Evolutionary conservation across 2,113 vertebrate species (phyloP).

Genomic region (Petroica traversi): DNA sequence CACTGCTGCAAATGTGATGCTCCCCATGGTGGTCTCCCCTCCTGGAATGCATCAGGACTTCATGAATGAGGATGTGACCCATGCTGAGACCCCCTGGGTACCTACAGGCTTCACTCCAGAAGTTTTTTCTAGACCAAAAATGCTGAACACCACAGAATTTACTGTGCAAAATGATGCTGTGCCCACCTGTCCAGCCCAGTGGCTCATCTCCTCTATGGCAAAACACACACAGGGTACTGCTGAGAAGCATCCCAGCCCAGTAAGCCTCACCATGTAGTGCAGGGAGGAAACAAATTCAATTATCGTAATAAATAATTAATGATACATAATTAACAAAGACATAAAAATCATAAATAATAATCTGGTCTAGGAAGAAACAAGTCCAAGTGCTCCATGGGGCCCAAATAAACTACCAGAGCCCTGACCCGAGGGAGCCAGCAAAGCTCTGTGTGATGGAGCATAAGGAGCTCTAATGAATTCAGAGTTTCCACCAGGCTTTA

Average conservation of each 20-base stretch:
- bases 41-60: not conserved
- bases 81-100: rapidly evolving
- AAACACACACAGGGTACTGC: not conserved
- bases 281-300: not conserved
- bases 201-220: not conserved
- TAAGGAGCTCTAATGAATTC: not conserved
- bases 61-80: rapidly evolving
- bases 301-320: not conserved
- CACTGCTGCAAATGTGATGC: not conserved
- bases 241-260: not conserved
- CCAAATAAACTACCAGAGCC: not conserved
- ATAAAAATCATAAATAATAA: not conserved
- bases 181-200: rapidly evolving
- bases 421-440: not conserved
- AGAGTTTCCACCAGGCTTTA: not conserved
- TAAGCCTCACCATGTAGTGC: not conserved
- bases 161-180: not conserved
- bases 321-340: not conserved
- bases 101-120: not conserved
- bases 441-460: not conserved
- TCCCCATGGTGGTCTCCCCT: not conserved
- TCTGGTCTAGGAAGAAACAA: not conserved
- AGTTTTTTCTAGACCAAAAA: not conserved
- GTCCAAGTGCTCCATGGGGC: not conserved
- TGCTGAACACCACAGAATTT: not conserved